Evolutionary conservation across 2,113 vertebrate genomes (phyloP), one percentile per base, ranked within the genome.

Genomic region (Misgurnus mizolepis): DNA sequence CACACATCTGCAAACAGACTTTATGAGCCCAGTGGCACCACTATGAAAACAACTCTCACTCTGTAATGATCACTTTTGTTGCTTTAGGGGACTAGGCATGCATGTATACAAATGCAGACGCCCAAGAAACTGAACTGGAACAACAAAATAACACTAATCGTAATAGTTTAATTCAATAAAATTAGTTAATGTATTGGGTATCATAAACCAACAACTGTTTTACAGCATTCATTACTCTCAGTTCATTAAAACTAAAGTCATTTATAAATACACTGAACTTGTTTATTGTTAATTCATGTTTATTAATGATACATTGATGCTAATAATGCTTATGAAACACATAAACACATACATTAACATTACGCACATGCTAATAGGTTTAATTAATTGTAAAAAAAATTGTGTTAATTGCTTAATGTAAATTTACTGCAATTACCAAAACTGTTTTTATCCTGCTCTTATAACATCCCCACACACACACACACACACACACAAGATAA

Each of bases 1-100:
- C 86, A 88, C 86, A 89, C 74, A 76, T 76, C 74, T 76, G 74
- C 62, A 75, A 43, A 75, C 72, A 66, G 74, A 65, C 27, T 76
- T 76, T 76, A 76, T 76, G 74, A 76, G 74, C 62, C 74, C 62
- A 66, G 60, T 76, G 74, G 62, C 74, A 76, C 74, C 74, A 41
- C 74, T 76, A 53, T n/a, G 10, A 76, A 76, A 76, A 55, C 74
- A 76, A 53, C 61, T 61, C 73, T 47, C 40, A 71, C 69, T 56
- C 34, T 56, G 15, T 56, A 72, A 56, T 56, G 34, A 50, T 18
- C 55, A 58, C 17, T 58, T 75, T 75, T 75, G 58, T 75, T 64
- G 72, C 7, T 75, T 64, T 7, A 47, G 34, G 58, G 55, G n/a
- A 58, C 55, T 3, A 58, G 0, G 18, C n/a, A 58, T 17, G 18